Evolutionary conservation across 2,797 vertebrate species (phyloP), one percentile per base, ranked within the genome.

Genomic region (Myoxocephalus aenaeus): DNA sequence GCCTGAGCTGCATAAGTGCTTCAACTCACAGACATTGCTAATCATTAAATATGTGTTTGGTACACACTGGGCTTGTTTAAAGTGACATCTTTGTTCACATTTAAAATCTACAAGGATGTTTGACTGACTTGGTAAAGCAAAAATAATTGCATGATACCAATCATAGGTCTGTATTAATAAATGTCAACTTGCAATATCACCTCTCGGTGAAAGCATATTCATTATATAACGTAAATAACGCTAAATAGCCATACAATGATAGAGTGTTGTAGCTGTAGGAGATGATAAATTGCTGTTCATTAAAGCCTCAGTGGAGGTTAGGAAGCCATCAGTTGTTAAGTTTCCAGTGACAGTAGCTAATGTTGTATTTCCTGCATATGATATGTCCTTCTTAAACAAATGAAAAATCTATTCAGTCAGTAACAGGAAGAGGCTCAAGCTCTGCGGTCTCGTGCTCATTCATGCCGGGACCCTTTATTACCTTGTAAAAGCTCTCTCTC

Each of bases 391-490:
- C 73, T 84, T 87, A 87, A 92, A 90, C 83, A 90, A 93, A 89
- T 92, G 83, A 80, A 90, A 92, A 93, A 94, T 95, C 93, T 77
- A 93, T 94, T 87, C 46, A 90, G 87, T 91, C 90, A 86, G 87
- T 86, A 86, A 82, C 86, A 90, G 88, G 91, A 92, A 86, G 86
- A 68, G 75, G 56, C 61, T 71, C 11, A 15, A 68, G 38, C 71
- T 54, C 38, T 13, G 53, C 54, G 63, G 71, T 72, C 65, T 42
- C 82, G 58, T 62, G 48, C 80, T 89, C 78, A 79, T 87, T 80
- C 81, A 48, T 46, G 15, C 59, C 56, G n/a, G 73, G 57, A 51
- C 67, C 80, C 75, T 86, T 87, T 84, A 89, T 90, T 83, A 89
- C 85, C 74, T 56, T 8, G 63, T 69, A 77, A 82, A 90, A 89